Evolutionary conservation across 2,888 invertebrate species (phyloP), one percentile per base, ranked within the genome.

Genomic region (Acleris laterana): DNA sequence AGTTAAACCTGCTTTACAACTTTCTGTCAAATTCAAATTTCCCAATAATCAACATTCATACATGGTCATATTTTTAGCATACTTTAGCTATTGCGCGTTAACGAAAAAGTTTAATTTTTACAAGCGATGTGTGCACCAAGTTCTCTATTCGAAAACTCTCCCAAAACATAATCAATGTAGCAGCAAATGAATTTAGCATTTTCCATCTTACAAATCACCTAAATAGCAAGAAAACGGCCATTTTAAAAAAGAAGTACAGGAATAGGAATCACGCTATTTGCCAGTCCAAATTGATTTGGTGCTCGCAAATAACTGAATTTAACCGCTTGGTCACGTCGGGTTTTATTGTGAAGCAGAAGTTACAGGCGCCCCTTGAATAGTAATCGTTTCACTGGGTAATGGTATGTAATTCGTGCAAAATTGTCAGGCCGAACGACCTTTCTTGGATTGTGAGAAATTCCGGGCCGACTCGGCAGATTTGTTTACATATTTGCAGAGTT

Each of bases 261-360:
- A 83, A 84, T 85, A 82, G 81, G 84, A 83, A 85, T 83, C 86
- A 85, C 84, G 84, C 80, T 62, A 66, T 68, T 68, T 63, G 69
- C 80, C 71, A 71, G 72, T 74, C 79, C 81, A 87, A 88, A 89
- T 88, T 89, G 89, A 88, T 88, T 89, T 84, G 84, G 82, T 85
- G 77, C 75, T 77, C 76, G 77, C 80, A 80, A 88, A 87, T 81
- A 79, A 78, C 75, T 77, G 74, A 84, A 88, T 90, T 90, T 88
- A 87, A 82, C 79, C 77, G 77, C 79, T 81, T 61, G 75, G 85
- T 87, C 91, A 91, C 90, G 90, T 88, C 65, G 80, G 70, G 73
- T 80, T 88, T 89, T 89, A 90, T 88, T 88, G 87, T 87, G 85
- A 83, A 83, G 83, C 83, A 84, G 84, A 88, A 88, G 89, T 89